phyloP scores from a whole-genome alignment of 2,113 vertebrate species.

The Pomatostomus ruficeps region DNA sequence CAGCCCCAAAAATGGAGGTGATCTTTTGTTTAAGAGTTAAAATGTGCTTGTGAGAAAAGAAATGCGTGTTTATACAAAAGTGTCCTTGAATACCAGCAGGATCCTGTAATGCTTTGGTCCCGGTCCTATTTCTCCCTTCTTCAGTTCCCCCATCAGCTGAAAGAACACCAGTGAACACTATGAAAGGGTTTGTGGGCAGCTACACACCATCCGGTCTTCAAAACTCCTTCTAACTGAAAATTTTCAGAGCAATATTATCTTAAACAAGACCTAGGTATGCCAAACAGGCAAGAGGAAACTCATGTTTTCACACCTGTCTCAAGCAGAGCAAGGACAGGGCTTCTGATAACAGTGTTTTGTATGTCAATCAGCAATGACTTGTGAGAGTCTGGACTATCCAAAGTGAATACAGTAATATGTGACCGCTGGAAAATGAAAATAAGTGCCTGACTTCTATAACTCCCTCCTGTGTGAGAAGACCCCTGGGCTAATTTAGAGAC shows the following conservation, averaged over 20 bases:
- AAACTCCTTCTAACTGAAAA: neutral
- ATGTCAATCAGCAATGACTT: neutral
- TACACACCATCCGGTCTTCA: rapidly evolving
- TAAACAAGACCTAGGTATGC: neutral
- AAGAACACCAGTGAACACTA: neutral
- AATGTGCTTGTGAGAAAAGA: neutral
- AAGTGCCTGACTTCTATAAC: neutral
- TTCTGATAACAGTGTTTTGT: neutral
- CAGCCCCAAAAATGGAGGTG: neutral
- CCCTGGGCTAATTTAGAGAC: neutral
- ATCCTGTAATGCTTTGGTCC: neutral
- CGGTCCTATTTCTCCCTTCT: neutral
- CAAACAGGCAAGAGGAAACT: neutral
- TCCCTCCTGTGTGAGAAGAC: neutral
- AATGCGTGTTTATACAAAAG: neutral
- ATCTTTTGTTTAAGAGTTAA: neutral
- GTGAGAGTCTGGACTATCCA: neutral
- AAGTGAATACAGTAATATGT: neutral
- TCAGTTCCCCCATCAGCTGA: neutral
- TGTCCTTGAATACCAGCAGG: neutral
- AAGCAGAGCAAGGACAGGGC: neutral
- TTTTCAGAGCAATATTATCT: neutral
- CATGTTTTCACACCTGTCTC: neutral
- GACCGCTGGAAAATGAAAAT: neutral
- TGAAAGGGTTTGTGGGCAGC: neutral